Evolutionary conservation across 2,888 invertebrate species (phyloP), one percentile per base, ranked within the genome.

Genomic region (Bruchidius siliquastri): DNA sequence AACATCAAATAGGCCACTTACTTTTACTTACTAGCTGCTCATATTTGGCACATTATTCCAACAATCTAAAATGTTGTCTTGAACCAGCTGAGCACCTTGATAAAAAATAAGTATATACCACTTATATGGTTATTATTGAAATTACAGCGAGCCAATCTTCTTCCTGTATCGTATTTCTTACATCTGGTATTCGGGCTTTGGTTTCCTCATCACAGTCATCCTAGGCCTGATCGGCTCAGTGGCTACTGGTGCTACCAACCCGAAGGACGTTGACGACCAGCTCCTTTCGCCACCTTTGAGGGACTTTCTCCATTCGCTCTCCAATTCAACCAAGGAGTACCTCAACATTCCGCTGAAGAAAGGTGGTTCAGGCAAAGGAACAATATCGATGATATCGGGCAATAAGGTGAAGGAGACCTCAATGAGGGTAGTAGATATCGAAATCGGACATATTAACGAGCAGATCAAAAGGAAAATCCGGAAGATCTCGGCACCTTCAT

Each of bases 111-210:
- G n/a, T n/a, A n/a, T n/a, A 30, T 8, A 26, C 8, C 26, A 8
- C 18, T 49, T 13, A 49, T 49, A 49, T 18, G 3, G 49, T 49
- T 22, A 0, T 32, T 70, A 71, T 72, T 71, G 77, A 72, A 72
- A 73, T 83, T 82, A 74, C 76, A 85, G 84, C 10, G 77, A 81
- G 18, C 30, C 79, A 21, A 80, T 83, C 68, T 85, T 85, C 73
- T 79, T 85, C 72, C 75, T 95, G 74, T 95, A 93, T 84, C 89
- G 91, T n/a, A 87, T 96, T 73, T 95, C 95, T 32, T 97, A 96
- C 85, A 90, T 97, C 83, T 97, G 96, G 96, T 97, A 96, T 87
- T 94, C 96, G 8, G 91, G 91, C 72, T 90, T 96, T 74, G 96
- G 96, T 2, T 93, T 93, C 79, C 79, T 91, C 2, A 87, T 92